Evolutionary conservation across 2,113 vertebrate genomes (phyloP).

Genomic region (Scatophagus argus): DNA sequence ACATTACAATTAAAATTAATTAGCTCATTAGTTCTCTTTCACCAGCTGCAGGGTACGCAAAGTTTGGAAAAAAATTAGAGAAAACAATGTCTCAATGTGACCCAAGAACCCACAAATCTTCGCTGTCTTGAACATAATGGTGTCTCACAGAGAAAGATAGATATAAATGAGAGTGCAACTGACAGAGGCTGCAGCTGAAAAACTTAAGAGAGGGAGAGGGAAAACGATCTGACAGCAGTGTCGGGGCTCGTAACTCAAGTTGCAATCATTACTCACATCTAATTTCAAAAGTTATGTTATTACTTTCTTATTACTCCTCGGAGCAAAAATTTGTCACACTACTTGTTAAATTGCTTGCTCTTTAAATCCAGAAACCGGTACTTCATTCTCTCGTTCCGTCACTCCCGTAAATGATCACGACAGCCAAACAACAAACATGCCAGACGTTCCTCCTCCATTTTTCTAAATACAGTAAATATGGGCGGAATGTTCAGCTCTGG

Average conservation of each 20-base stretch:
- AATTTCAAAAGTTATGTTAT: slow-evolving; percentile 37
- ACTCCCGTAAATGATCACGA: not conserved
- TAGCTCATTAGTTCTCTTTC: slow-evolving; percentile 36
- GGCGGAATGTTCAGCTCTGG: not conserved
- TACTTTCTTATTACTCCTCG: slow-evolving; percentile 40
- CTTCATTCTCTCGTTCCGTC: not conserved
- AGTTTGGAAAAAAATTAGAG: slow-evolving; percentile 17
- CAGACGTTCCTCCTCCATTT: not conserved
- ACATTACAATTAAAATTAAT: slow-evolving; percentile 27
- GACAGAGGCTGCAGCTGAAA: slow-evolving; percentile 11
- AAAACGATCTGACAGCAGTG: slow-evolving; percentile 22
- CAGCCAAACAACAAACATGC: not conserved
- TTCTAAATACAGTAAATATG: not conserved
- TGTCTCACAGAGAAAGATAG: not conserved
- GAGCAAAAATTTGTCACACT: slow-evolving; percentile 26
- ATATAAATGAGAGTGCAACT: slow-evolving; percentile 14
- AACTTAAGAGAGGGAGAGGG: not conserved
- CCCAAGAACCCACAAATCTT: slow-evolving; percentile 19
- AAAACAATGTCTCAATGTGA: slow-evolving; percentile 7
- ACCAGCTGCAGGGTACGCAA: not conserved
- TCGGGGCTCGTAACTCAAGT: slow-evolving; percentile 18
- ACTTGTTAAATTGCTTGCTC: slow-evolving; percentile 25
- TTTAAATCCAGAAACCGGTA: slow-evolving; percentile 15
- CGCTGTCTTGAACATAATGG: not conserved
- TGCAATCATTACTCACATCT: slow-evolving; percentile 34